Evolutionary conservation across 2,113 vertebrate species (phyloP).

Genomic region (Plecturocebus donacophilus): DNA sequence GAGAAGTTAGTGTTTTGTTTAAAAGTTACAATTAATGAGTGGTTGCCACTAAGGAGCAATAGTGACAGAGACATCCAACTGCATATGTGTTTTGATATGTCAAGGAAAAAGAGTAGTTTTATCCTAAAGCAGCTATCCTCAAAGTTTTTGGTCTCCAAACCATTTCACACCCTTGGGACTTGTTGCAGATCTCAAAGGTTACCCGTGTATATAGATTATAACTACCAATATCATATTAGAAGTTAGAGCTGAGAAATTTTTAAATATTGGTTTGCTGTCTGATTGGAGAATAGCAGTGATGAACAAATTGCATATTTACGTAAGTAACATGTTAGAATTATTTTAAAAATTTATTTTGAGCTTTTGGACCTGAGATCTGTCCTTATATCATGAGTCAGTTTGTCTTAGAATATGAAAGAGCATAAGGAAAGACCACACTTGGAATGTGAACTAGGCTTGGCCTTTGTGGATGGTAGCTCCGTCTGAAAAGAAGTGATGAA

Average conservation of each 20-base stretch:
- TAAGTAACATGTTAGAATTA: background rate
- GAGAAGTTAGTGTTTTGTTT: background rate
- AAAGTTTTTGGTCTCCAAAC: background rate
- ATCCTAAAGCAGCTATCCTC: background rate
- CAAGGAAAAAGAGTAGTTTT: slow-evolving; percentile 1
- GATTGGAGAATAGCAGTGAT: background rate
- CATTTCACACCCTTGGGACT: background rate
- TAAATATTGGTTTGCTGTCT: background rate
- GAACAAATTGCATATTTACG: background rate
- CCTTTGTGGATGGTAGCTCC: background rate
- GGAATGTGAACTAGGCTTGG: background rate
- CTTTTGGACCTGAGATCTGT: background rate
- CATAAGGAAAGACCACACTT: background rate
- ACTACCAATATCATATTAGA: background rate
- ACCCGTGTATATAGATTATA: background rate
- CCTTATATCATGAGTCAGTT: background rate
- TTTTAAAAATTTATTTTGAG: background rate
- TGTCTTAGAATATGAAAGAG: background rate
- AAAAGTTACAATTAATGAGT: slow-evolving; percentile 33
- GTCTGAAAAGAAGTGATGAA: slow-evolving; percentile 20
- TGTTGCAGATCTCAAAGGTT: background rate
- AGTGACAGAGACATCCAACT: background rate
- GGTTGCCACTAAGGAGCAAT: background rate
- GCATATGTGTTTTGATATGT: background rate
- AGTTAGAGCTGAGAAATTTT: background rate